Percentiles rank a stretch among this genome's conserved stretches.
Evolutionary conservation across 2,113 vertebrate genomes (phyloP).

Genomic region (Smithornis capensis): DNA sequence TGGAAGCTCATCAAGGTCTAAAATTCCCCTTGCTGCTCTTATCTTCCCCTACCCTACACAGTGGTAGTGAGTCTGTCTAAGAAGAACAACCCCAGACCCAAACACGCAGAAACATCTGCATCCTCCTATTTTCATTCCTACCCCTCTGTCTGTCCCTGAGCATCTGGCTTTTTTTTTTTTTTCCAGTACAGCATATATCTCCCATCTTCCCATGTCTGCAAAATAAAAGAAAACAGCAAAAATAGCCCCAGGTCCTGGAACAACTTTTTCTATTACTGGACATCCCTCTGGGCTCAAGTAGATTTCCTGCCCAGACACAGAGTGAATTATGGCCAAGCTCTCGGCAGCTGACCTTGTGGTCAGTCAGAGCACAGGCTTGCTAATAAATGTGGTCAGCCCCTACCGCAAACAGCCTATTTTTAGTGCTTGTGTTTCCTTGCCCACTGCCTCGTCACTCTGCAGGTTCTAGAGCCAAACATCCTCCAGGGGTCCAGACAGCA

Average conservation of each 20-base stretch:
- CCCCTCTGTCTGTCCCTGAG: background rate
- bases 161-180: background rate
- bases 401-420: conserved; percentile 22
- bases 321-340: conserved; percentile 36
- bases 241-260: conserved; percentile 39
- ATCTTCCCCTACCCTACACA: background rate
- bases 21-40: background rate
- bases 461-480: background rate
- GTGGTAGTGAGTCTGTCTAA: background rate
- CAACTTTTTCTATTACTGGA: conserved; percentile 55
- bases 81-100: background rate
- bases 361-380: conserved; percentile 7
- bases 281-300: conserved; percentile 37
- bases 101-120: background rate
- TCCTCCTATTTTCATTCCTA: background rate
- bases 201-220: background rate
- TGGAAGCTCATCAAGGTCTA: background rate
- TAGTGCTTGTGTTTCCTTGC: conserved; percentile 17
- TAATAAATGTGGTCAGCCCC: conserved; percentile 53
- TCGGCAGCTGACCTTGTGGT: conserved; percentile 53
- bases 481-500: accelerated
- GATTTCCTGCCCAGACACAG: conserved; percentile 47
- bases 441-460: background rate
- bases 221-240: conserved; percentile 23
- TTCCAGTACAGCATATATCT: background rate